Base-by-base conservation (phyloP, 2,888 invertebrate genomes). In the Nowickia ferox region DNA sequence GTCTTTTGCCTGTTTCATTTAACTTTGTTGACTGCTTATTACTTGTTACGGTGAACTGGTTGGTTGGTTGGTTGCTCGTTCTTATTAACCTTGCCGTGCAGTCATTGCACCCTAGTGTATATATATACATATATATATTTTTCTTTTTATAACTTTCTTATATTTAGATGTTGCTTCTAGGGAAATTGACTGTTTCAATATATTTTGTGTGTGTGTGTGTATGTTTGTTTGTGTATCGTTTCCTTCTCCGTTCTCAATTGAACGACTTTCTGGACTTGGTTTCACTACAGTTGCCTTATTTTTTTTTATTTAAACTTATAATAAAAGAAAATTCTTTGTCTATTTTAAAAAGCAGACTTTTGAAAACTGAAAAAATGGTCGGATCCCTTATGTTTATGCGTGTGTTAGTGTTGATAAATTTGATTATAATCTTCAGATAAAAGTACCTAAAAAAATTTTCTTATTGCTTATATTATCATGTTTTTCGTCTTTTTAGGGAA, bases 91-190 rank as follows among this genome's bases (percentile, higher is more conserved):
- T 87, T 86, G 86, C 59, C 83, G 76, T 75, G 79, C 89, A 90
- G 89, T 90, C 90, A 90, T 88, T 90, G 90, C 90, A 90, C 90
- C 91, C 90, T 90, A 87, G 87, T 87, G 88, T 84, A 82, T 87
- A 82, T 84, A 79, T 76, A 40, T 51, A 8, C 9, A 17, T 51
- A 9, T 10, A 9, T 51, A 57, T 66, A n/a, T 68, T 77, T 66
- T 75, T 13, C 2, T 69, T 68, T 22, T 61, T 22, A 22, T 71
- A 78, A 71, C 75, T 75, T 38, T 42, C 59, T 75, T 84, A 68
- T 78, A 59, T 71, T 69, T 61, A n/a, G 79, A 48, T 55, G 10
- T 76, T 17, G 57, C 19, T 74, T 55, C 19, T 42, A 51, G 40
- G 19, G 38, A 48, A 51, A 57, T 42, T 55, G 71, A n/a, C 42